Evolutionary conservation across 2,888 invertebrate genomes (phyloP).

Genomic region (Alcis repandata): DNA sequence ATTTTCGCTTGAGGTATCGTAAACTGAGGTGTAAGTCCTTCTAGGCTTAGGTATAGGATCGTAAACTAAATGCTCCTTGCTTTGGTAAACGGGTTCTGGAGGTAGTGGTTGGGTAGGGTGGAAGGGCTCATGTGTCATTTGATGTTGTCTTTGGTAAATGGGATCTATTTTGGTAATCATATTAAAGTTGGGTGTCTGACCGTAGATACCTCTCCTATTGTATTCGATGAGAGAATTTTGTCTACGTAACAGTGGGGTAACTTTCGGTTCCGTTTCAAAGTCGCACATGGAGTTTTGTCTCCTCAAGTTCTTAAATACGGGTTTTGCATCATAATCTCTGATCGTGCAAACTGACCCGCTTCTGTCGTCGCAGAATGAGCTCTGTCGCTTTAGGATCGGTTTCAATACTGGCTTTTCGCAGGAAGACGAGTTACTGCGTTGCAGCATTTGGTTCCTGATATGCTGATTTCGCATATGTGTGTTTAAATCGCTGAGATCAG

Average conservation of each 20-base stretch:
- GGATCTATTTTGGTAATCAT: slow-evolving; percentile 86
- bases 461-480: slow-evolving; percentile 79
- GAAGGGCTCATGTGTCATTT: slow-evolving; percentile 82
- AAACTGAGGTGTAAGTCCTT: slow-evolving; percentile 80
- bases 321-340: slow-evolving; percentile 80
- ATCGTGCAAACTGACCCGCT: slow-evolving; percentile 80
- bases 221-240: slow-evolving; percentile 85
- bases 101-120: slow-evolving; percentile 83
- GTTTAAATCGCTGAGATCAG: slow-evolving; percentile 77
- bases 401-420: slow-evolving; percentile 81
- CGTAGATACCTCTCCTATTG: slow-evolving; percentile 80
- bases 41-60: slow-evolving; percentile 84
- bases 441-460: slow-evolving; percentile 81
- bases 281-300: slow-evolving; percentile 85
- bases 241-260: slow-evolving; percentile 83
- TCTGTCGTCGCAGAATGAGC: slow-evolving; percentile 82
- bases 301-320: slow-evolving; percentile 72
- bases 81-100: slow-evolving; percentile 84
- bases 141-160: slow-evolving; percentile 85
- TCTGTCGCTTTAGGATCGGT: slow-evolving; percentile 83
- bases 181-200: slow-evolving; percentile 81
- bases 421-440: slow-evolving; percentile 82
- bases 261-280: slow-evolving; percentile 85
- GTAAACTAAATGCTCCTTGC: slow-evolving; percentile 81
- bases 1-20: slow-evolving; percentile 80